phyloP scores from a whole-genome alignment of 2,797 vertebrate species.

The Myotis myotis region DNA sequence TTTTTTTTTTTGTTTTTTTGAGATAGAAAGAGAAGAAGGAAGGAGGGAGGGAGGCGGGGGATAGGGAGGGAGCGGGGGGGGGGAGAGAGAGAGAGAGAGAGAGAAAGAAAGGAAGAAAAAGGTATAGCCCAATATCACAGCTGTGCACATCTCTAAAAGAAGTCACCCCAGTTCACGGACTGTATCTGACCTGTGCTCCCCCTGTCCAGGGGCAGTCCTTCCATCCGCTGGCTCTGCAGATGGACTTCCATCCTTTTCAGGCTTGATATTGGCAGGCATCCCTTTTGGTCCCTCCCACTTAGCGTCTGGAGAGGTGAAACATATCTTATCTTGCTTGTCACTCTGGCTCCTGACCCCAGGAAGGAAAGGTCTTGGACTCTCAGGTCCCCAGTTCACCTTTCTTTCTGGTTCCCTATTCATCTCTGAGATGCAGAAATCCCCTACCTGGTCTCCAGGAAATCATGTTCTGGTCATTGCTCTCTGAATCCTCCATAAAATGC shows the following conservation, averaged over 20 bases:
- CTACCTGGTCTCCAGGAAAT: constrained; percentile 15
- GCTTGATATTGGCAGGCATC: neutral
- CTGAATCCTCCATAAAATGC: neutral
- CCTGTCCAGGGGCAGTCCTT: neutral
- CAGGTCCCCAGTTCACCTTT: neutral
- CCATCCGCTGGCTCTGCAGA: neutral
- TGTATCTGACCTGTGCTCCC: neutral
- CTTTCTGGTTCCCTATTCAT: neutral
- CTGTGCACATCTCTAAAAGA: neutral
- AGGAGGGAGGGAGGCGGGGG: neutral
- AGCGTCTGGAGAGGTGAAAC: neutral
- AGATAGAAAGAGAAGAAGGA: neutral
- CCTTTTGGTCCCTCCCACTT: neutral
- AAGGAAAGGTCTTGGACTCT: neutral
- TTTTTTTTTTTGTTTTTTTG: neutral
- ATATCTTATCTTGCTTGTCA: neutral
- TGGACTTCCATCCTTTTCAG: neutral
- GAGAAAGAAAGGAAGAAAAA: neutral
- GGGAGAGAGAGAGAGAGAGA: neutral
- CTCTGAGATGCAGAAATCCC: neutral
- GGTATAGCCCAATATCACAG: neutral
- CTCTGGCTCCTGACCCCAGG: neutral
- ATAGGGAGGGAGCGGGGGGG: accelerated
- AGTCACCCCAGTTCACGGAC: neutral
- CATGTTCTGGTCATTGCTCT: neutral